A percentile compares a stretch with the other conserved stretches of the same genome.
Conservation (phyloP, 2,113 vertebrate species). For the Microtus ochrogaster region DNA sequence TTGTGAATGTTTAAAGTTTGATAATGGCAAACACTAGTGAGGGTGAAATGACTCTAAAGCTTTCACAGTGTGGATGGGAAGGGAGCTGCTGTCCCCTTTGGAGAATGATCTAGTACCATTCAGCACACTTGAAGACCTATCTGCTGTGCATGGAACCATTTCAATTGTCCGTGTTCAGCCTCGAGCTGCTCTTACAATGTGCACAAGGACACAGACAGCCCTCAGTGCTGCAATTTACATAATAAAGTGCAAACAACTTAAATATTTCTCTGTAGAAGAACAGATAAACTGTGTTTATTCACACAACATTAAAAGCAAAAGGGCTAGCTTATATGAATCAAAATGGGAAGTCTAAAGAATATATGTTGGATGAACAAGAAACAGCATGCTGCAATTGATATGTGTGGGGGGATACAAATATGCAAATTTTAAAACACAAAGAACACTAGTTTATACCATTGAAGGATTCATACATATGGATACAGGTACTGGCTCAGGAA, state of each 20-base stretch:
- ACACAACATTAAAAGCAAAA: constrained; percentile 9
- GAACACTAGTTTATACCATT: background rate
- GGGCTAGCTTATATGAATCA: background rate
- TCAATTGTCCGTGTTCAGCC: background rate
- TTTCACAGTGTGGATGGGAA: background rate
- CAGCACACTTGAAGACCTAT: background rate
- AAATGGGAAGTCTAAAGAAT: constrained; percentile 52
- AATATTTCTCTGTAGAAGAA: constrained; percentile 59
- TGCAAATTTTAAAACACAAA: constrained; percentile 1
- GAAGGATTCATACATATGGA: background rate
- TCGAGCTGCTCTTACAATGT: background rate
- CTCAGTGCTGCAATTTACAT: background rate
- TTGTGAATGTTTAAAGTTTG: background rate
- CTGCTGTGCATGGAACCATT: accelerated
- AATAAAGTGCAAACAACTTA: background rate
- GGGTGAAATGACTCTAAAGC: background rate
- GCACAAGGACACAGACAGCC: background rate
- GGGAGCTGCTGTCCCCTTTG: background rate
- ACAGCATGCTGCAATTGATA: background rate
- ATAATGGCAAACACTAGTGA: background rate
- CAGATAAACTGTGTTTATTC: constrained; percentile 50
- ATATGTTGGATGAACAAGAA: background rate
- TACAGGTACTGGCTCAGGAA: background rate
- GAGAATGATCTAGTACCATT: background rate
- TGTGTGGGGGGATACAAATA: background rate